Evolutionary conservation across 2,888 invertebrate genomes (phyloP).

Genomic region (Athripsodes cinereus): DNA sequence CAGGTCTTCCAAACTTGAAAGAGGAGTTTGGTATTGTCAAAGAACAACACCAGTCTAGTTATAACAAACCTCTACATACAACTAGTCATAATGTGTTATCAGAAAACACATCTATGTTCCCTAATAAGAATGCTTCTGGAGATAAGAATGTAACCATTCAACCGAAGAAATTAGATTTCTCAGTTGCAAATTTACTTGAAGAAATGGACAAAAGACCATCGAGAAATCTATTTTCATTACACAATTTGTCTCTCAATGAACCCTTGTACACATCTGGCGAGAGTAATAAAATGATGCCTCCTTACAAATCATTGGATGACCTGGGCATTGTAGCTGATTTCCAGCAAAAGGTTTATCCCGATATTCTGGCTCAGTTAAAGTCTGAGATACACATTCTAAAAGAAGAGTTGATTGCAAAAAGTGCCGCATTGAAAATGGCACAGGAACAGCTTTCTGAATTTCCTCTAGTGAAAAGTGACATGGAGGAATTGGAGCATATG

Average conservation of each 20-base stretch:
- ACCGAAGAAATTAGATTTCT: constrained; percentile 41
- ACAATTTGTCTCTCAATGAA: constrained; percentile 37
- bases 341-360: constrained; percentile 43
- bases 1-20: constrained; percentile 4
- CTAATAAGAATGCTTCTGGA: constrained; percentile 42
- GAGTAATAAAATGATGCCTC: constrained; percentile 33
- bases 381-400: constrained; percentile 53
- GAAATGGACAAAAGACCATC: constrained; percentile 1
- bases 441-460: constrained; percentile 51
- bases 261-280: constrained; percentile 28
- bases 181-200: constrained; percentile 16
- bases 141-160: constrained; percentile 41
- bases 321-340: constrained; percentile 47
- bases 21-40: too few relatives aligned
- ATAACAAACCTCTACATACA: constrained; percentile 20
- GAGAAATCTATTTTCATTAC: neutral
- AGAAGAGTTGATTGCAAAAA: constrained; percentile 48
- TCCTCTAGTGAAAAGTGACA: constrained; percentile 45
- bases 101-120: constrained; percentile 48
- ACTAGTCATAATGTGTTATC: constrained; percentile 9
- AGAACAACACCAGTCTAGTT: neutral
- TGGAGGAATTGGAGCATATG: constrained; percentile 44
- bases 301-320: constrained; percentile 43
- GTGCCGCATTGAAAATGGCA: constrained; percentile 48
- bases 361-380: constrained; percentile 43